Conservation (phyloP, 2,888 invertebrate species). For the Pyrochroa serraticornis region DNA sequence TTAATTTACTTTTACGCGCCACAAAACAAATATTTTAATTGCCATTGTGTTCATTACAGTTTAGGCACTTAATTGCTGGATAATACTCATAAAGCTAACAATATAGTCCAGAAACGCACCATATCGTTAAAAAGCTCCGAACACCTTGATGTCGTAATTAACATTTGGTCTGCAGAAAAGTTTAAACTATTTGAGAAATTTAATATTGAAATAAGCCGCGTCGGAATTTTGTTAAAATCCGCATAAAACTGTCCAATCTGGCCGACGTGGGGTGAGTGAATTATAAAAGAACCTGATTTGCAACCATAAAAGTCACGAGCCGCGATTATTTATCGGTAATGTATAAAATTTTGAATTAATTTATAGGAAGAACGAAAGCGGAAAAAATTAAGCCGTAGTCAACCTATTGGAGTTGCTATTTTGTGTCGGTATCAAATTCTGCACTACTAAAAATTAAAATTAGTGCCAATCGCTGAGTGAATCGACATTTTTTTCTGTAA, state of each 20-base stretch:
- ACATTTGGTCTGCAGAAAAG: background rate
- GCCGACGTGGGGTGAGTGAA: background rate
- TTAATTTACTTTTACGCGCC: conserved; percentile 28
- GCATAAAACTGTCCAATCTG: conserved; percentile 5
- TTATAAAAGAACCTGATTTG: conserved; percentile 8
- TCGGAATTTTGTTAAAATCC: conserved; percentile 7
- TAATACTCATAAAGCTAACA: conserved; percentile 21
- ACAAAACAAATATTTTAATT: conserved; percentile 30
- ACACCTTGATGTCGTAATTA: background rate
- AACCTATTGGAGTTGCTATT: background rate
- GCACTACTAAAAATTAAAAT: no score
- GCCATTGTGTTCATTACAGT: conserved; percentile 26
- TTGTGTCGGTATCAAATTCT: no score
- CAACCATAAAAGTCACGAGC: conserved; percentile 9
- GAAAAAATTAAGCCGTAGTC: background rate
- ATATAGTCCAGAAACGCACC: conserved; percentile 9
- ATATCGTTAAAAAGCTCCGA: background rate
- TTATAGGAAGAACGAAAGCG: background rate
- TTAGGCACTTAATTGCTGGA: conserved; percentile 27
- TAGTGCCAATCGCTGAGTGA: no score
- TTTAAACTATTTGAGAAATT: background rate
- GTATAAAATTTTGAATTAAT: conserved; percentile 4
- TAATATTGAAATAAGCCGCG: background rate
- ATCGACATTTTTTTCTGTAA: no score
- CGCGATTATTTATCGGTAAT: conserved; percentile 6